Evolutionary conservation across 2,113 vertebrate species (phyloP).

Genomic region (Carassius gibelio): DNA sequence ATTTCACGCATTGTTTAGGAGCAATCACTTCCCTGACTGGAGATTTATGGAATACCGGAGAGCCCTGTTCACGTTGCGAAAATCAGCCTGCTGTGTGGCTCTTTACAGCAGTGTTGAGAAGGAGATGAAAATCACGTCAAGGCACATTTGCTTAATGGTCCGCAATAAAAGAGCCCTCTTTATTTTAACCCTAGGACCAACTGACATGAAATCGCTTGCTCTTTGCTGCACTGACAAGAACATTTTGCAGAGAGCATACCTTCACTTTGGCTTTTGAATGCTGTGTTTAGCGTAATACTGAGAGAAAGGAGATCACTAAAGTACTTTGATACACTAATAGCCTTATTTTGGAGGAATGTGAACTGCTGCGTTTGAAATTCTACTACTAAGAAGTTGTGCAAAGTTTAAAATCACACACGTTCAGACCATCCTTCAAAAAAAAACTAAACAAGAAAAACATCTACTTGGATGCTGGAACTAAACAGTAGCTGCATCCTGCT

Average conservation of each 20-base stretch:
- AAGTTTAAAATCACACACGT: neutral
- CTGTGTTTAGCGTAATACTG: neutral
- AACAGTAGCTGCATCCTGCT: neutral
- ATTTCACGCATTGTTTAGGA: neutral
- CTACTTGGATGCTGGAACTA: neutral
- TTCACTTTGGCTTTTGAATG: neutral
- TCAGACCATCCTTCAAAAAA: neutral
- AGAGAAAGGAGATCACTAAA: neutral
- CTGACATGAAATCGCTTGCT: conserved; percentile 16
- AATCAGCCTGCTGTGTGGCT: conserved; percentile 35
- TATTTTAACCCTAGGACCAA: conserved; percentile 36
- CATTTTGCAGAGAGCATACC: neutral
- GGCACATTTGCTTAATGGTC: conserved; percentile 45
- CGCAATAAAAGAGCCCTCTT: conserved; percentile 20
- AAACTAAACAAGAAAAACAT: neutral
- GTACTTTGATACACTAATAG: conserved; percentile 21
- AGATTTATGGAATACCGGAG: neutral
- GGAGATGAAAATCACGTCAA: neutral
- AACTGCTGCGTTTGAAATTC: conserved; percentile 11
- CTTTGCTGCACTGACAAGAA: conserved; percentile 16
- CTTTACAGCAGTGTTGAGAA: neutral
- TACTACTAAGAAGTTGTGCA: neutral
- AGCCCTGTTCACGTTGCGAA: neutral
- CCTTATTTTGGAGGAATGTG: conserved; percentile 32
- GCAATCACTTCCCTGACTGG: neutral